phyloP scores from a whole-genome alignment of 92 coral and sea anemone species.

The Porites divaricata region DNA sequence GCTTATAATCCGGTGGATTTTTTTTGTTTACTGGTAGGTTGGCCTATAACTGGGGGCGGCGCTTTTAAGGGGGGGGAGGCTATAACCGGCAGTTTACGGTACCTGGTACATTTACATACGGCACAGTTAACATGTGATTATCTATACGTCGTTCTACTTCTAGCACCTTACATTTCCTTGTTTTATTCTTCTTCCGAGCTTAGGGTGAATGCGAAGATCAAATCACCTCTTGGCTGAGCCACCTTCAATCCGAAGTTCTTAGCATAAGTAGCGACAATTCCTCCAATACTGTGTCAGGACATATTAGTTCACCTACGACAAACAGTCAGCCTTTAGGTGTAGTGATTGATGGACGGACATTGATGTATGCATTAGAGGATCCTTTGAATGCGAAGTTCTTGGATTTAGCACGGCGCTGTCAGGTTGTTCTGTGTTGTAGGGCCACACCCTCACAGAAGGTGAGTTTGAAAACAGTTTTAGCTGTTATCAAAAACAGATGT shows the following conservation, averaged over 20 bases:
- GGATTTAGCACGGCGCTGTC: slow-evolving; percentile 83
- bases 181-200: neutral
- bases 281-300: slow-evolving; percentile 59
- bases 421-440: slow-evolving; percentile 96
- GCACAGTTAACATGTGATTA: too few species aligned
- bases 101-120: too few species aligned
- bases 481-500: neutral
- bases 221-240: slow-evolving; percentile 81
- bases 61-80: too few species aligned
- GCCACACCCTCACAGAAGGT: slow-evolving; percentile 99
- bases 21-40: too few species aligned
- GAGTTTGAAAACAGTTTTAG: neutral
- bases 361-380: slow-evolving; percentile 85
- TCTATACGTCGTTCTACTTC: too few species aligned
- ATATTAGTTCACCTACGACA: neutral
- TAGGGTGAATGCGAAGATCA: slow-evolving; percentile 91
- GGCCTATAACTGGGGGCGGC: too few species aligned
- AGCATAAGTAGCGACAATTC: slow-evolving; percentile 46
- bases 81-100: too few species aligned
- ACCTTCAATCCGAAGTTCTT: slow-evolving; percentile 46
- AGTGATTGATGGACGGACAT: slow-evolving; percentile 92
- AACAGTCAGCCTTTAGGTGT: slow-evolving; percentile 67
- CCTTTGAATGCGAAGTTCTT: slow-evolving; percentile 86
- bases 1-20: too few species aligned
- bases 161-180: too few species aligned